These are phyloP conservation scores for Kobus ellipsiprymnus DNA, from an alignment of 2,113 vertebrate genomes.

Conservation along the genomic window DNA sequence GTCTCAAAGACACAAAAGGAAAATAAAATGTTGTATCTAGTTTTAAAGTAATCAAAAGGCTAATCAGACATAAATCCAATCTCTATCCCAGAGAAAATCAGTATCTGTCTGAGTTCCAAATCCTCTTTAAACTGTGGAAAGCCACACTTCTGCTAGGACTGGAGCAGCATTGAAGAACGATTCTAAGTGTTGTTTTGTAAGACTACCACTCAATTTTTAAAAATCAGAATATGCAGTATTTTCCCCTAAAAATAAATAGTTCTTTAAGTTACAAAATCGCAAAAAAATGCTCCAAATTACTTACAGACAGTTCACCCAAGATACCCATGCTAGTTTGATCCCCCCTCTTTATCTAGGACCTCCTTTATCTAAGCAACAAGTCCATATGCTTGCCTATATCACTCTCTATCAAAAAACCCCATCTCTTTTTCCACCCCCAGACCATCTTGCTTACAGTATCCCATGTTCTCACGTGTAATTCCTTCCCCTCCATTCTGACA, in stretches of 20 bases:
- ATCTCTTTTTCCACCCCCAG: background rate
- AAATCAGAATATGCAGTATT: background rate
- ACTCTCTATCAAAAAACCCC: background rate
- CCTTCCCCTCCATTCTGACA: background rate
- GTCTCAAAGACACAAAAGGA: conserved; percentile 1
- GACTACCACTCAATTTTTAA: background rate
- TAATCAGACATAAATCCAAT: background rate
- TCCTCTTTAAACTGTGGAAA: conserved; percentile 9
- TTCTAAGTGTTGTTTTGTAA: background rate
- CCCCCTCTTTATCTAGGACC: accelerated
- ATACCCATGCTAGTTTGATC: background rate
- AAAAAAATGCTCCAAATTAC: background rate
- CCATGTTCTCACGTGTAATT: background rate
- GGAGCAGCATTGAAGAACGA: background rate
- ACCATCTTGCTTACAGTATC: background rate
- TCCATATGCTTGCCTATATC: background rate
- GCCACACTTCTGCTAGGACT: background rate
- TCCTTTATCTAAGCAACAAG: background rate
- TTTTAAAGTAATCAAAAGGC: background rate
- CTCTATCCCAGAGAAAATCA: background rate
- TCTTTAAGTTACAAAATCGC: background rate
- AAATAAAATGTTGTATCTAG: background rate
- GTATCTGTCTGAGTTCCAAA: background rate
- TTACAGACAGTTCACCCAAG: background rate
- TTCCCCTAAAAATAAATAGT: background rate